Evolutionary conservation across 2,888 invertebrate species (phyloP), one percentile per base, ranked within the genome.

Genomic region (Dusona sp.): DNA sequence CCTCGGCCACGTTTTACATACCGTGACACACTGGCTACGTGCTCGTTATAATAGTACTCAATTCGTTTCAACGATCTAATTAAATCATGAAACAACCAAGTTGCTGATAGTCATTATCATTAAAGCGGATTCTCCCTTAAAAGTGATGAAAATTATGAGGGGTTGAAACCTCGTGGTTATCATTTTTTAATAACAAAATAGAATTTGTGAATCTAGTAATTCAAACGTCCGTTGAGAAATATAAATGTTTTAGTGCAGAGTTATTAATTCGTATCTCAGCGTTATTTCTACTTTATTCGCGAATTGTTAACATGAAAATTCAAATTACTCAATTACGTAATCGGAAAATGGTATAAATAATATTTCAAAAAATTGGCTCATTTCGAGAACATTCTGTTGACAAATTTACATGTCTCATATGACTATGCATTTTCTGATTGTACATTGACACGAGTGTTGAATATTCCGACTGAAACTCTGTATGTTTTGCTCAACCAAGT

Each of bases 21-120:
- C 36, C n/a, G 48, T 33, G 29, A 65, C 33, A 65, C 22, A 65
- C 36, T 65, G 64, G 48, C 29, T n/a, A 19, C 33, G 25, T 13
- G 11, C 73, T 70, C 79, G 79, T 83, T 83, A 45, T 36, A 68
- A 74, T 68, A 70, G 51, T n/a, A 75, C 67, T 54, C 74, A 65
- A 79, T 86, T 65, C 68, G 75, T 64, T 75, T 83, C 79, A 68
- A 86, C 61, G 79, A 75, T 79, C 79, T 86, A 75, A 86, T 86
- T 79, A 79, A 61, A 82, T 61, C 33, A 33, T n/a, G 16, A 67
- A 74, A 74, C 42, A 64, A 22, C 61, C n/a, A 54, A 78, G 51
- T 65, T 61, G 36, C 48, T 25, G 45, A 77, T 73, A 65, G 57
- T 25, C 25, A 64, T 64, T 38, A 29, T 38, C 51, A 77, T 70